Conservation (phyloP, 2,113 vertebrate species). For the Hippopotamus amphibius region DNA sequence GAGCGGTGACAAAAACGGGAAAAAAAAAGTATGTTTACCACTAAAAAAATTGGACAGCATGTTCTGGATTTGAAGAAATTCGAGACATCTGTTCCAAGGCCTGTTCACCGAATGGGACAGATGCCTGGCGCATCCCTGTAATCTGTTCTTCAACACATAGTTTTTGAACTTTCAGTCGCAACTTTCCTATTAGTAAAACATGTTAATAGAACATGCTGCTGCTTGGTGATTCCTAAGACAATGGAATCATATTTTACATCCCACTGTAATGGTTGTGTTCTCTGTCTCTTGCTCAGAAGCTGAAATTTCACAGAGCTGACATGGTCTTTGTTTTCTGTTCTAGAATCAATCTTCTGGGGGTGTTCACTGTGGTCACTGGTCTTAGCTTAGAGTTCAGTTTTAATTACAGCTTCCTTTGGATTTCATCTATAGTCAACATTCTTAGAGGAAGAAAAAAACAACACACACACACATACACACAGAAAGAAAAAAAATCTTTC, state of each 20-base stretch:
- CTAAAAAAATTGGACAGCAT: conserved; percentile 87
- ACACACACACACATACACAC: neutral
- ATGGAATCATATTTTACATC: conserved; percentile 47
- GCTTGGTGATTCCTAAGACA: conserved; percentile 78
- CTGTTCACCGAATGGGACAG: conserved; percentile 88
- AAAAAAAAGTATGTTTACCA: conserved; percentile 83
- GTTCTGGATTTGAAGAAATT: conserved; percentile 89
- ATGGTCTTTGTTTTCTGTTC: conserved; percentile 36
- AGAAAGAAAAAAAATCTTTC: conserved; percentile 63
- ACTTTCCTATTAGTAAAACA: conserved; percentile 85
- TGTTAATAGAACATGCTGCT: conserved; percentile 78
- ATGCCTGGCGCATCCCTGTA: conserved; percentile 87
- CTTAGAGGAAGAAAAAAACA: neutral
- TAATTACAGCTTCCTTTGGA: conserved; percentile 26
- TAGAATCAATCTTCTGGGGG: neutral
- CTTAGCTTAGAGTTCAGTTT: conserved; percentile 52
- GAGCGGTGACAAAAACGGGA: conserved; percentile 81
- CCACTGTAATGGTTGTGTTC: conserved; percentile 25
- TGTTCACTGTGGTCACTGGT: neutral
- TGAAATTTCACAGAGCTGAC: neutral
- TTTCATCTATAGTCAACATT: neutral
- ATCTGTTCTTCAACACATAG: conserved; percentile 88
- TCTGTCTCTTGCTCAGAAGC: neutral
- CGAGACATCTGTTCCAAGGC: conserved; percentile 89
- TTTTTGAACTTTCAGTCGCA: conserved; percentile 86